Evolutionary conservation across 1,140 invertebrate genomes (phyloP).

Genomic region (Scaptomyza montana): DNA sequence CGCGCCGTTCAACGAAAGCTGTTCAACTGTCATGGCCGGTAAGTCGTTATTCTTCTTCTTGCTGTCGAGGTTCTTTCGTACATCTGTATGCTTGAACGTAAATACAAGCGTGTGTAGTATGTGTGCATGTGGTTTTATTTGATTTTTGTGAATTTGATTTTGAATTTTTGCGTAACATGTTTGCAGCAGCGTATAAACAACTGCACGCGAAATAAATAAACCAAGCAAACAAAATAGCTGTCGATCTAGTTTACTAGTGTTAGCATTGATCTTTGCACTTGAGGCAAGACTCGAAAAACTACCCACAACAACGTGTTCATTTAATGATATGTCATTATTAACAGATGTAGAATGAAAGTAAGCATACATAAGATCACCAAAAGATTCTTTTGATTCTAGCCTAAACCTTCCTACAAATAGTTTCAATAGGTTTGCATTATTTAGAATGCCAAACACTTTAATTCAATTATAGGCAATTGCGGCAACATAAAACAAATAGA

Average conservation of each 20-base stretch:
- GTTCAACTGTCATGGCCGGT: constrained; percentile 84
- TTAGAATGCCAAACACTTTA: constrained; percentile 45
- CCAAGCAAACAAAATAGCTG: constrained; percentile 38
- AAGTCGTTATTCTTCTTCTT: constrained; percentile 60
- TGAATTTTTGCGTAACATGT: constrained; percentile 44
- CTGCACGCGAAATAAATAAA: constrained; percentile 60
- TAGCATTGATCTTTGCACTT: constrained; percentile 66
- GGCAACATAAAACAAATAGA: constrained; percentile 52
- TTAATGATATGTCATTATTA: too few relatives aligned
- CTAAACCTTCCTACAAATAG: background rate
- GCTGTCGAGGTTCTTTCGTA: constrained; percentile 34
- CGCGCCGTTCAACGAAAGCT: constrained; percentile 75
- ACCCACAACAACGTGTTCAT: constrained; percentile 19
- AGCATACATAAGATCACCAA: too few relatives aligned
- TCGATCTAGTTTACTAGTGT: constrained; percentile 37
- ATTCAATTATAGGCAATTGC: constrained; percentile 69
- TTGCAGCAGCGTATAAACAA: constrained; percentile 52
- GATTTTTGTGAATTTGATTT: constrained; percentile 16
- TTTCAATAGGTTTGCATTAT: constrained; percentile 34
- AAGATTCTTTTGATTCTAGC: background rate
- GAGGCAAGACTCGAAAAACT: constrained; percentile 19
- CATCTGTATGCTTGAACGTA: constrained; percentile 7
- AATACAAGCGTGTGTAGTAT: constrained; percentile 3
- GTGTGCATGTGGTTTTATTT: constrained; percentile 19
- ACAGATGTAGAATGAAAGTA: too few relatives aligned